A percentile compares a stretch with the other conserved stretches of the same genome.
Evolutionary conservation across 2,797 vertebrate genomes (phyloP).

Genomic region (Furcifer pardalis): DNA sequence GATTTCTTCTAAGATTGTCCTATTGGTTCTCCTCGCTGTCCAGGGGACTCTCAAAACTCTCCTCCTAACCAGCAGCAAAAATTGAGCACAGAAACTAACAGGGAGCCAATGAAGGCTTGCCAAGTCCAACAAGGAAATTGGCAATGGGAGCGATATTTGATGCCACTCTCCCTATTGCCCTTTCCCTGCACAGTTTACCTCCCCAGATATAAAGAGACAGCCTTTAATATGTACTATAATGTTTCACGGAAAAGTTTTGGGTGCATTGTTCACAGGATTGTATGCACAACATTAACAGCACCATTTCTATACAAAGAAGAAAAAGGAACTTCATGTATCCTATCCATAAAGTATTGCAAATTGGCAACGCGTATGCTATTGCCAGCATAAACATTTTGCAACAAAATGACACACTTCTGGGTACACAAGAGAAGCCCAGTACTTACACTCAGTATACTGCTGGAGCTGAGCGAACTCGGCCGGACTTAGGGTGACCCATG

Average conservation of each 20-base stretch:
- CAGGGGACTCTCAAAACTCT: no score
- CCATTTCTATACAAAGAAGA: not conserved
- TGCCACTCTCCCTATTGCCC: no score
- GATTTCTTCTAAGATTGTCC: no score
- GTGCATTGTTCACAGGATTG: not conserved
- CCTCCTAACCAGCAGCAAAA: no score
- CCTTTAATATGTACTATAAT: not conserved
- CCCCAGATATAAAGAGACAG: not conserved
- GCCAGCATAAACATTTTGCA: not conserved
- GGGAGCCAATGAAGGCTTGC: no score
- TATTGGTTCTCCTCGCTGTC: no score
- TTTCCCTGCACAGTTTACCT: not conserved
- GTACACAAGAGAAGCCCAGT: conserved; percentile 8
- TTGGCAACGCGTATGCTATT: not conserved
- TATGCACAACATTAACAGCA: not conserved
- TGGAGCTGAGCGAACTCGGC: conserved; percentile 92
- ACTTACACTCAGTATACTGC: conserved; percentile 94
- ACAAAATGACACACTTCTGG: not conserved
- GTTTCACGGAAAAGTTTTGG: not conserved
- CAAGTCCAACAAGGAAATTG: no score
- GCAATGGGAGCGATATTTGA: no score
- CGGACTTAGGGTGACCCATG: conserved; percentile 89
- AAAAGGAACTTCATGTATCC: not conserved
- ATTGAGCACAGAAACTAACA: no score
- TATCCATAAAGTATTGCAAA: not conserved